Conservation (phyloP, 2,888 invertebrate genomes). For the Eulithis prunata region DNA sequence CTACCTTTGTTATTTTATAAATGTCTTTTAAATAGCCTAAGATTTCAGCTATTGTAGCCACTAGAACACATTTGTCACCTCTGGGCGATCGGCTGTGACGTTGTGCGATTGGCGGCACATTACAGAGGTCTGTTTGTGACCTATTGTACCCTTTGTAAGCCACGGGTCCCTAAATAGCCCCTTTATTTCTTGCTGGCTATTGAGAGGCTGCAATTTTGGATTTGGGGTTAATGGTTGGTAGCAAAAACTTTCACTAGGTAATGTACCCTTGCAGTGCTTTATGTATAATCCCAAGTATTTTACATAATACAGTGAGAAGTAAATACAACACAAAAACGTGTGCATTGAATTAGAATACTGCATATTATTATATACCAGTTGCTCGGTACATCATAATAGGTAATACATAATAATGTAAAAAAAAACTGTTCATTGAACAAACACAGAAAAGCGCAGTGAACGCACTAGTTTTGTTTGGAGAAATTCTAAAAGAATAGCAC, state of each 20-base stretch:
- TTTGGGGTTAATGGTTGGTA: background rate
- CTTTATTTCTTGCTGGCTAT: constrained; percentile 24
- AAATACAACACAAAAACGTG: too few species aligned
- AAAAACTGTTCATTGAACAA: background rate
- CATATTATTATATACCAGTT: too few species aligned
- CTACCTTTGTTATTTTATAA: background rate
- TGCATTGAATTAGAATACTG: too few species aligned
- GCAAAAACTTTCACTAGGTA: background rate
- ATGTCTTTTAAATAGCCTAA: constrained; percentile 3
- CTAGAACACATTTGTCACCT: background rate
- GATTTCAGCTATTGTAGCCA: background rate
- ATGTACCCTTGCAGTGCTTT: background rate
- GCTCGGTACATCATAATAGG: too few species aligned
- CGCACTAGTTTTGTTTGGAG: background rate
- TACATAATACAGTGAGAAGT: too few species aligned
- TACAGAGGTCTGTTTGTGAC: constrained; percentile 8
- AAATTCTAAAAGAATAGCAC: constrained; percentile 12
- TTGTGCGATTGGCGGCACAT: constrained; percentile 26
- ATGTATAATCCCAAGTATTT: too few species aligned
- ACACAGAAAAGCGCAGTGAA: background rate
- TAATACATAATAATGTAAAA: background rate
- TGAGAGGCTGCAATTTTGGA: constrained; percentile 1
- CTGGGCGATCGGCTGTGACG: constrained; percentile 15
- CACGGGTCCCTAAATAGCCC: constrained; percentile 15
- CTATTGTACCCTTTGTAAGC: constrained; percentile 21